Evolutionary conservation across 2,888 invertebrate genomes (phyloP).

Genomic region (Eupithecia pulchellata): DNA sequence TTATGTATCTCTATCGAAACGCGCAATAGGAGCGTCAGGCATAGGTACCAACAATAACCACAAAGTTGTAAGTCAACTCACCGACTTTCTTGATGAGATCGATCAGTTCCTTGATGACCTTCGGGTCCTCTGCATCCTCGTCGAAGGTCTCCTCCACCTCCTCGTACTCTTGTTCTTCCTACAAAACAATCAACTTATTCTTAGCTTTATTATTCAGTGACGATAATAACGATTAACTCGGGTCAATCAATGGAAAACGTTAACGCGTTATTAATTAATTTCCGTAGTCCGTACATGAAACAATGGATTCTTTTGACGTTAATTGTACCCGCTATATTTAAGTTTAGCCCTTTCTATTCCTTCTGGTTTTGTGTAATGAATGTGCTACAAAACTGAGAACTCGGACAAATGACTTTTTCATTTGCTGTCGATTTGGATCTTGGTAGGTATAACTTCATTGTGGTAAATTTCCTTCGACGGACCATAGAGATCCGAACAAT

Average conservation of each 20-base stretch:
- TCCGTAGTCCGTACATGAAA: too few relatives aligned
- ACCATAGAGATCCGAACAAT: too few relatives aligned
- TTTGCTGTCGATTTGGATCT: too few relatives aligned
- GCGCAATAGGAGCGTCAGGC: too few relatives aligned
- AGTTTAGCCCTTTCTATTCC: background rate
- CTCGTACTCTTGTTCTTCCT: constrained; percentile 68
- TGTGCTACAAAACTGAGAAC: background rate
- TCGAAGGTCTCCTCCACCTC: constrained; percentile 61
- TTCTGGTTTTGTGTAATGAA: background rate
- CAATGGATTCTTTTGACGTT: background rate
- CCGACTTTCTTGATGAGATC: constrained; percentile 94
- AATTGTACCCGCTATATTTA: background rate
- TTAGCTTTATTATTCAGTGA: background rate
- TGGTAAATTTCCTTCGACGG: too few relatives aligned
- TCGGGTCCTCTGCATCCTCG: constrained; percentile 88
- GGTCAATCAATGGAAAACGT: background rate
- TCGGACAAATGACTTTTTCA: too few relatives aligned
- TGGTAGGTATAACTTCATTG: too few relatives aligned
- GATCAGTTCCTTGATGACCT: constrained; percentile 92
- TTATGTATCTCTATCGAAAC: too few relatives aligned
- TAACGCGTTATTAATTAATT: too few relatives aligned
- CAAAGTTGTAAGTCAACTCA: constrained; percentile 55
- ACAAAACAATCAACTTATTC: constrained; percentile 18
- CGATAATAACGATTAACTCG: background rate
- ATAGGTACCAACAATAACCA: background rate